These are phyloP conservation scores for Drosophila phalerata DNA, from an alignment of 2,888 invertebrate genomes.

Conservation along the genomic window DNA sequence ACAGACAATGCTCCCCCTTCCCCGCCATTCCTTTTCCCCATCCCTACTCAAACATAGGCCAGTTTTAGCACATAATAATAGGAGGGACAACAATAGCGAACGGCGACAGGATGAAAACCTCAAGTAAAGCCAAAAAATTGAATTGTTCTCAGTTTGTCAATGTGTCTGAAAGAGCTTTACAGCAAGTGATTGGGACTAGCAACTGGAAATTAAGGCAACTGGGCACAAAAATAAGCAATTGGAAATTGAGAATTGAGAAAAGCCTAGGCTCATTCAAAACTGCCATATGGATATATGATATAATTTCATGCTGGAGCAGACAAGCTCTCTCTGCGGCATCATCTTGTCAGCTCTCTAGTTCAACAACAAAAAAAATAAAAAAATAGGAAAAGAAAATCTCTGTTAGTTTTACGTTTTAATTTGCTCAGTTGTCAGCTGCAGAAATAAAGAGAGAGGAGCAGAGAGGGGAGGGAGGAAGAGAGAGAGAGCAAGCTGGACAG, in stretches of 20 bases:
- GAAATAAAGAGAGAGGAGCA: conserved; percentile 12
- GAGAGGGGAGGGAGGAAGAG: neutral
- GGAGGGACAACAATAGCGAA: conserved; percentile 51
- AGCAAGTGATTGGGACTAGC: conserved; percentile 42
- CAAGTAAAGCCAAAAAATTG: conserved; percentile 57
- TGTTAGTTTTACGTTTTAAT: conserved; percentile 54
- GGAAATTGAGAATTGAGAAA: neutral
- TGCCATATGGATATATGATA: conserved; percentile 53
- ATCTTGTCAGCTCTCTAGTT: conserved; percentile 32
- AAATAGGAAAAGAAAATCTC: conserved; percentile 12
- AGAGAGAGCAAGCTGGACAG: conserved; percentile 21
- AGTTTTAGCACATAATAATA: conserved; percentile 24
- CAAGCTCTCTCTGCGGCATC: conserved; percentile 29
- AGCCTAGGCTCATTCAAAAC: conserved; percentile 42
- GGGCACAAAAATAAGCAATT: neutral
- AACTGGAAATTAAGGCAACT: neutral
- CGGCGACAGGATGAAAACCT: conserved; percentile 45
- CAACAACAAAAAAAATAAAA: conserved; percentile 1
- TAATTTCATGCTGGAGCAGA: conserved; percentile 49
- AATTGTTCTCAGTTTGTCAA: conserved; percentile 69
- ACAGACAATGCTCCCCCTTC: conserved; percentile 27
- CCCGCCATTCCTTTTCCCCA: neutral
- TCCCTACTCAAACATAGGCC: neutral
- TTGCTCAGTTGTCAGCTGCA: conserved; percentile 57
- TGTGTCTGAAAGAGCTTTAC: conserved; percentile 58